Evolutionary conservation across 1,140 invertebrate species (phyloP), one percentile per base, ranked within the genome.

Genomic region (Cyrtorhinus lividipennis): DNA sequence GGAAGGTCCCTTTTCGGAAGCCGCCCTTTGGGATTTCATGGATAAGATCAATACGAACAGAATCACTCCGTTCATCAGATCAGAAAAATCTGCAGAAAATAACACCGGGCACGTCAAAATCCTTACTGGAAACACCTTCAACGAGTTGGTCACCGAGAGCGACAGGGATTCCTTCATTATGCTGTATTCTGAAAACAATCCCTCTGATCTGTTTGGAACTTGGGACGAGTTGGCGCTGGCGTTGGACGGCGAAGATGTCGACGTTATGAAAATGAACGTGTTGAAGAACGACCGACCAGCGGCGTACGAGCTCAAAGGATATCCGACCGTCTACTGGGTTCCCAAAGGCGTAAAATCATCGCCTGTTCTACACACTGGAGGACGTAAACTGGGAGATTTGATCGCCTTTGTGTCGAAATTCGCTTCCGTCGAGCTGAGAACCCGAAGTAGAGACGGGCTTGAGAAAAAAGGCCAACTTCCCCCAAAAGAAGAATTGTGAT

Each of bases 251-350:
- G 95, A 99, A 75, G 81, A 91, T 64, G 83, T 99, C n/a, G 84
- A 82, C 58, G 95, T 99, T 72, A 90, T 96, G 0, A 99, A 99
- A 74, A 90, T 98, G 76, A 96, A 99, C 75, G 95, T 95, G 25
- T 97, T 95, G 0, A 92, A 92, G 48, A 99, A 99, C 75, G 96
- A 99, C 79, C 93, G 97, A 65, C 92, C 94, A 65, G 74, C 83
- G 18, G 73, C 77, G 63, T 99, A 84, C 75, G 90, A 98, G 69
- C 95, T 99, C n/a, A 81, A 83, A 67, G 96, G 95, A 22, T 99
- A 98, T 83, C 97, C 97, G 26, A 98, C 97, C 1, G 79, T 99
- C 26, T 99, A 82, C 78, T 99, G 92, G 92, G 80, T 87, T 58
- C 87, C 95, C 1, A 95, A 92, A 72, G 82, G 90, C 70, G 74